These are phyloP conservation scores for Gastracanthus pulcherrimus DNA, from an alignment of 2,888 invertebrate species.

Conservation along the genomic window DNA sequence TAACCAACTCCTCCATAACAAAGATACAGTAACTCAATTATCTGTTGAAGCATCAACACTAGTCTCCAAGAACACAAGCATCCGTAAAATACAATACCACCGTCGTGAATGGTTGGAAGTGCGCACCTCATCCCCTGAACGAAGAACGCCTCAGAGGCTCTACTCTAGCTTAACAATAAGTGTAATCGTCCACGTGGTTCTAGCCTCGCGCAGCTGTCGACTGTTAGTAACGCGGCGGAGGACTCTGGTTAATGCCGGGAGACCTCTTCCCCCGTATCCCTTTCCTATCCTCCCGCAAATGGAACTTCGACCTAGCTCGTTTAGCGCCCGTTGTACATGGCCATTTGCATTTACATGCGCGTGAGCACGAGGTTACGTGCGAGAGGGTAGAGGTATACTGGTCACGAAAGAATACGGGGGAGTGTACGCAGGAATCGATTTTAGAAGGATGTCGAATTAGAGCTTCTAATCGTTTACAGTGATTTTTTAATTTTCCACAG, in stretches of 20 bases:
- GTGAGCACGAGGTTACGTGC: neutral
- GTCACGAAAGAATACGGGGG: neutral
- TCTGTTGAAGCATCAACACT: no score
- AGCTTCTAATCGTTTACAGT: no score
- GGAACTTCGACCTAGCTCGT: slow-evolving; percentile 10
- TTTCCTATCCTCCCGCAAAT: slow-evolving; percentile 1
- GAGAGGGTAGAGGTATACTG: neutral
- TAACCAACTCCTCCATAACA: no score
- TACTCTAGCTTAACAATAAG: neutral
- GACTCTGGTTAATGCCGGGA: neutral
- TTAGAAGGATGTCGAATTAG: no score
- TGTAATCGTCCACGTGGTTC: neutral
- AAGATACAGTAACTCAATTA: no score
- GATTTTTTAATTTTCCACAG: no score
- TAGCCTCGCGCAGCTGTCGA: neutral
- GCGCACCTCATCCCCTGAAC: neutral
- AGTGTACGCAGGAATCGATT: neutral
- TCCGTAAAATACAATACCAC: no score
- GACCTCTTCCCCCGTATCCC: no score
- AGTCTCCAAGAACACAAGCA: no score
- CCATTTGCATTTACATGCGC: slow-evolving; percentile 28
- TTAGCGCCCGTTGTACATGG: neutral
- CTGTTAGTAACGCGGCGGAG: neutral
- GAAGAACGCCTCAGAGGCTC: neutral
- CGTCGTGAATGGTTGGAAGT: neutral